A percentile compares a stretch with the other conserved stretches of the same genome.
Evolutionary conservation across 2,888 invertebrate genomes (phyloP).

Genomic region (Tribolium freemani): DNA sequence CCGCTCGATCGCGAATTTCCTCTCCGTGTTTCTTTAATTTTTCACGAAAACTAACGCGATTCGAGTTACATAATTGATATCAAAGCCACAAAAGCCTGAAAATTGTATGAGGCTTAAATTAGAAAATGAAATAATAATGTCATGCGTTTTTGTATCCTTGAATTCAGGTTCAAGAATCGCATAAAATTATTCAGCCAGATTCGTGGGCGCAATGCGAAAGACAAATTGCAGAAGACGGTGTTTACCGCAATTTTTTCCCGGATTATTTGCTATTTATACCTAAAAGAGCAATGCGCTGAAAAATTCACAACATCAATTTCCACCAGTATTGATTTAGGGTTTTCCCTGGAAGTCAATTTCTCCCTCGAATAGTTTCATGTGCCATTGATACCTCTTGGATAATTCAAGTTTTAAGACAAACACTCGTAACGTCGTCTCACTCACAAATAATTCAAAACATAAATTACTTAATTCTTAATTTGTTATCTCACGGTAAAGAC

Average conservation of each 20-base stretch:
- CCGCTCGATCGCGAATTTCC: not conserved
- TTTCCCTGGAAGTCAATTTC: slow-evolving; percentile 21
- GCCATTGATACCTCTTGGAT: slow-evolving; percentile 26
- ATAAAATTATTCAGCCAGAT: slow-evolving; percentile 23
- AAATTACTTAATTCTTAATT: slow-evolving; percentile 39
- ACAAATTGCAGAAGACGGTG: slow-evolving; percentile 18
- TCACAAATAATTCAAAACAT: slow-evolving; percentile 21
- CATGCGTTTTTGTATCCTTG: slow-evolving; percentile 9
- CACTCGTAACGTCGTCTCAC: not conserved
- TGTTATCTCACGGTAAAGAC: slow-evolving; percentile 41
- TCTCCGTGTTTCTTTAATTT: no score
- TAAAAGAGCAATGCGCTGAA: slow-evolving; percentile 1
- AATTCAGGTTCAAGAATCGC: slow-evolving; percentile 28
- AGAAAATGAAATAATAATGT: no score
- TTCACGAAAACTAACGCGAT: no score
- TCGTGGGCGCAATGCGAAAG: slow-evolving; percentile 24
- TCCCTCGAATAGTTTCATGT: slow-evolving; percentile 21
- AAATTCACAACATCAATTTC: slow-evolving; percentile 16
- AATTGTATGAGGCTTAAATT: no score
- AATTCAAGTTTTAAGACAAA: slow-evolving; percentile 15
- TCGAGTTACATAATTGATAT: no score
- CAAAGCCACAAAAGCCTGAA: no score
- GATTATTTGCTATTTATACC: not conserved
- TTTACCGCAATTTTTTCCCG: slow-evolving; percentile 14
- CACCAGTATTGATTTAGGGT: slow-evolving; percentile 12